Percentiles rank a stretch among this genome's conserved stretches.
Evolutionary conservation across 2,113 vertebrate species (phyloP).

Genomic region (Holacanthus passer): DNA sequence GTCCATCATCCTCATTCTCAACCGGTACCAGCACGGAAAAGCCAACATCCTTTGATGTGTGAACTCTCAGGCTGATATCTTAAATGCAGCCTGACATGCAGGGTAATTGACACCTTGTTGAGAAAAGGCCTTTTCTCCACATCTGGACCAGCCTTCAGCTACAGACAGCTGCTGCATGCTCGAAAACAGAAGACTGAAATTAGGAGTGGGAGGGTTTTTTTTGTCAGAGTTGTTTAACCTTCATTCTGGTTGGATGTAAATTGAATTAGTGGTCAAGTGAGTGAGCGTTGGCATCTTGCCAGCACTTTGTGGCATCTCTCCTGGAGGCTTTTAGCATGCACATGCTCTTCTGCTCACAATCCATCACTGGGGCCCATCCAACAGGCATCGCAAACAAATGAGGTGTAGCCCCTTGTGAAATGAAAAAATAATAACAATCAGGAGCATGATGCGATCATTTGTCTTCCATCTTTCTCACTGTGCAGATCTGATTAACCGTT

Average conservation of each 20-base stretch:
- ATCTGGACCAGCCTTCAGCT: constrained; percentile 1
- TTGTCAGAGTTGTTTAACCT: constrained; percentile 24
- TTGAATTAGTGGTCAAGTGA: constrained; percentile 16
- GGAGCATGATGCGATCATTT: background rate
- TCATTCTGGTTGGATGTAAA: constrained; percentile 7
- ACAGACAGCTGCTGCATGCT: background rate
- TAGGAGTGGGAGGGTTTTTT: background rate
- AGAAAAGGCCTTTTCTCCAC: background rate
- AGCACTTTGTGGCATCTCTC: constrained; percentile 16
- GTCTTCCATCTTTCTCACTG: constrained; percentile 20
- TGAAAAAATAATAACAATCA: background rate
- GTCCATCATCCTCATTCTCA: background rate
- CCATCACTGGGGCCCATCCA: constrained; percentile 20
- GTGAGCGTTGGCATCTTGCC: constrained; percentile 8
- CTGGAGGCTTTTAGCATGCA: constrained; percentile 32
- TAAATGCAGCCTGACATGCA: background rate
- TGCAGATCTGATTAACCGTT: constrained; percentile 44
- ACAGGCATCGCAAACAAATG: constrained; percentile 6
- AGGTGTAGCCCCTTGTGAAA: constrained; percentile 17
- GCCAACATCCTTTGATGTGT: constrained; percentile 20
- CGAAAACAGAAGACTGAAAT: background rate
- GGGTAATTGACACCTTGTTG: constrained; percentile 3
- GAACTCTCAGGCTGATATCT: background rate
- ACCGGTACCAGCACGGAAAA: background rate
- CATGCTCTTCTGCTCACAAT: constrained; percentile 20